Base-by-base conservation (phyloP, 2,797 vertebrate species). In the Taeniopygia guttata region DNA sequence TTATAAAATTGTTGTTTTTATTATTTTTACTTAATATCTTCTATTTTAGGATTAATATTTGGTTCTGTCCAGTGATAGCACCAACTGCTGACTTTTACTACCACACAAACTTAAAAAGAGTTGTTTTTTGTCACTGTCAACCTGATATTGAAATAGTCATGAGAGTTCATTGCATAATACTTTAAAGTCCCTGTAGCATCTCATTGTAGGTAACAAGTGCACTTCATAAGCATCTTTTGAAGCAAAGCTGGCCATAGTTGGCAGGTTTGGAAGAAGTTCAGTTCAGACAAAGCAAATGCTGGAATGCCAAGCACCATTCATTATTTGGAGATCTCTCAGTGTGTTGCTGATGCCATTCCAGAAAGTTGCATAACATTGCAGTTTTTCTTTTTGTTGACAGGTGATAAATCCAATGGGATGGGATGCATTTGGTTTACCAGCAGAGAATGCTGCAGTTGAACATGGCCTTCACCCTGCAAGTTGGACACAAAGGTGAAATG, bases 321-420 rank as follows among this genome's bases (percentile, higher is more conserved):
- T 76, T 92, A n/a, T 87, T 86, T 43, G 29, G 55, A 75, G 26
- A n/a, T 62, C 36, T 48, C 19, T 52, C 38, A 21, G 36, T 83
- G 60, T 82, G 46, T n/a, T 51, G 25, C 40, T 26, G 51, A 19
- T 36, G n/a, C 27, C 11, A 4, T 48, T 78, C 26, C 42, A 67
- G 58, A 45, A 70, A 10, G 40, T 77, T 80, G 21, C 8, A 8
- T 40, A 43, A 85, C 29, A 17, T 23, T 16, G 17, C 66, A 19
- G 21, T 79, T 97, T 86, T 66, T 78, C 58, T n/a, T 85, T 77
- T 81, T 87, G 26, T 27, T 82, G 25, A 30, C 92, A 99, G 99
- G 99, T 99, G 83, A 97, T 99, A 85, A 99, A 99, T 97, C 99
- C 99, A 5, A 99, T 99, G 98, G 99, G 99, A n/a, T 99, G 99